Conservation (phyloP, 2,888 invertebrate species). For the Agriopis leucophaearia region DNA sequence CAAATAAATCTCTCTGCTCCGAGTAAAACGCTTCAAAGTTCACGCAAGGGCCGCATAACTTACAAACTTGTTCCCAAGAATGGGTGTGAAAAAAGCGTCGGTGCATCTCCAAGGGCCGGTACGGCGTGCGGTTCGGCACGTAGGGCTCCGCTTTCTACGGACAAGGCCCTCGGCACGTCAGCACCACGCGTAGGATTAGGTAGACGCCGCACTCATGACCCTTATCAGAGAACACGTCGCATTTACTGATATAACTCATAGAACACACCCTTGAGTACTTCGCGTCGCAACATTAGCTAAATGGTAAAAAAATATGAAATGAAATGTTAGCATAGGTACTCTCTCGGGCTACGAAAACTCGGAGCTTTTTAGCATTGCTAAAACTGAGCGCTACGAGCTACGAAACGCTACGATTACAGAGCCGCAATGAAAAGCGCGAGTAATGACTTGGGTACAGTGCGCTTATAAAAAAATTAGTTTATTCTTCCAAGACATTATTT, state of each 20-base stretch:
- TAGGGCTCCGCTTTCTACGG: slow-evolving; percentile 31
- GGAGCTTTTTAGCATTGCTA: not conserved
- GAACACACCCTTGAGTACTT: not conserved
- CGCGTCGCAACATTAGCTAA: not conserved
- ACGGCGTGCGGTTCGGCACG: slow-evolving; percentile 36
- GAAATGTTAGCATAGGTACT: too few species aligned
- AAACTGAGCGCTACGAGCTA: slow-evolving; percentile 20
- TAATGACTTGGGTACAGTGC: too few species aligned
- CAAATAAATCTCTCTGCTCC: not conserved
- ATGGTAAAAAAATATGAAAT: too few species aligned
- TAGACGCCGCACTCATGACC: not conserved
- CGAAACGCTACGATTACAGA: slow-evolving; percentile 15
- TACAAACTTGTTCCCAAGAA: slow-evolving; percentile 18
- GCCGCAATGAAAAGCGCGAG: too few species aligned
- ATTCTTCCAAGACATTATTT: too few species aligned
- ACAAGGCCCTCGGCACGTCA: slow-evolving; percentile 38
- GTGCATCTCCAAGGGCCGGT: slow-evolving; percentile 17
- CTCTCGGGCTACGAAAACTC: not conserved
- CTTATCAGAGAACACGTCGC: slow-evolving; percentile 3
- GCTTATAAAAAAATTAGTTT: too few species aligned
- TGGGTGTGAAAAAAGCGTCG: slow-evolving; percentile 23
- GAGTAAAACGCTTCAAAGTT: not conserved
- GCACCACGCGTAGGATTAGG: slow-evolving; percentile 17
- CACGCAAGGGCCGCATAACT: not conserved
- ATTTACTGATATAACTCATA: not conserved